Conservation (phyloP, 2,797 vertebrate species). For the Mionectes olivaceus region DNA sequence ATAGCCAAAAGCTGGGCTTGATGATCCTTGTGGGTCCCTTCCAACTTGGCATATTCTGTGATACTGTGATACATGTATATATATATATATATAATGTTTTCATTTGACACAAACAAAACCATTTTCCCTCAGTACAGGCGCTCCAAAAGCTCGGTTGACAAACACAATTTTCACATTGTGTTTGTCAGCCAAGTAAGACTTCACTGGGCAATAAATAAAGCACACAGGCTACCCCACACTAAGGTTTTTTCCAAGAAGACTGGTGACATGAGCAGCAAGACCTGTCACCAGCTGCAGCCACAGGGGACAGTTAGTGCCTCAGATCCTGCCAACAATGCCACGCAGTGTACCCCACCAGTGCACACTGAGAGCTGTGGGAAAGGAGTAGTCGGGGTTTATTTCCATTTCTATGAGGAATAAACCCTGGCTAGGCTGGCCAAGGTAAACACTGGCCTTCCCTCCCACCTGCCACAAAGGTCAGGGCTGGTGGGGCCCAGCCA, state of each 20-base stretch:
- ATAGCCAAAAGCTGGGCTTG: neutral
- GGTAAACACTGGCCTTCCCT: constrained; percentile 10
- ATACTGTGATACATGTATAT: neutral
- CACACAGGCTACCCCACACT: neutral
- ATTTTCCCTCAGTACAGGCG: neutral
- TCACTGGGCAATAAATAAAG: neutral
- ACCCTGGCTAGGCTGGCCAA: neutral
- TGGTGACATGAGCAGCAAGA: neutral
- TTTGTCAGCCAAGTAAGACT: neutral
- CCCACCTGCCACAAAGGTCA: constrained; percentile 35
- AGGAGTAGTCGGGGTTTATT: neutral
- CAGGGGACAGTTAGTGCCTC: fast-evolving
- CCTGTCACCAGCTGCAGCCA: neutral
- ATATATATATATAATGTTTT: neutral
- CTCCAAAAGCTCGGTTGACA: neutral
- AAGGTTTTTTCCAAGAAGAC: neutral
- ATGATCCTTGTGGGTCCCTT: neutral
- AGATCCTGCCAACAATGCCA: neutral
- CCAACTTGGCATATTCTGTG: neutral
- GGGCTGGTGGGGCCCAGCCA: neutral
- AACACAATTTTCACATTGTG: neutral
- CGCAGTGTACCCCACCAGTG: neutral
- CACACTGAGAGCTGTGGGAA: neutral
- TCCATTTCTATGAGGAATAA: constrained; percentile 14
- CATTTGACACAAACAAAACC: neutral